phyloP scores from a whole-genome alignment of 2,797 vertebrate species.

The Echeneis naucrates region DNA sequence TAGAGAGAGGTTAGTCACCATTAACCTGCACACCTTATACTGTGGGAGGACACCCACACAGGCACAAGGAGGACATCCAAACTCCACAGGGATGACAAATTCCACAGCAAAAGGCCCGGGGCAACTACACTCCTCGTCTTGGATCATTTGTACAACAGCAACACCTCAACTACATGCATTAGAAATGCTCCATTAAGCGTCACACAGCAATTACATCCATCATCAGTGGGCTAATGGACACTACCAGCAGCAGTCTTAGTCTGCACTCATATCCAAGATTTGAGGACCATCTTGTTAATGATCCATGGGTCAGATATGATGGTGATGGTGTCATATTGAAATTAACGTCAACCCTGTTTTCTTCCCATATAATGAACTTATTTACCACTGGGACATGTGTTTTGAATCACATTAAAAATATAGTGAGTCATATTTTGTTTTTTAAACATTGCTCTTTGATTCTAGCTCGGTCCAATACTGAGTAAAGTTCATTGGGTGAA shows the following conservation, averaged over 20 bases:
- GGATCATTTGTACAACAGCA: neutral
- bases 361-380: constrained; percentile 4
- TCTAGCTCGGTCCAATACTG: neutral
- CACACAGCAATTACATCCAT: neutral
- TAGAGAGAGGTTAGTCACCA: no score
- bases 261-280: neutral
- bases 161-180: neutral
- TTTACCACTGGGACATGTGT: constrained; percentile 5
- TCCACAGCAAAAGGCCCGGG: no score
- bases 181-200: constrained; percentile 2
- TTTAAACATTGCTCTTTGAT: neutral
- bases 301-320: neutral
- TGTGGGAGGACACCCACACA: no score
- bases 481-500: neutral
- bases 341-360: constrained; percentile 18
- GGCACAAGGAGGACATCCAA: no score
- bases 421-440: constrained; percentile 14
- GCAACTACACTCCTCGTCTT: neutral
- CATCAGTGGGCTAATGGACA: constrained; percentile 2
- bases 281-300: neutral
- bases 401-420: constrained; percentile 8
- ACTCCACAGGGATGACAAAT: no score
- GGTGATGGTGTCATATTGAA: neutral
- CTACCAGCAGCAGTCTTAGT: neutral
- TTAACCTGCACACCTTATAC: no score